Base-by-base conservation (phyloP, 2,888 invertebrate species). In the Calliphora vomitoria region DNA sequence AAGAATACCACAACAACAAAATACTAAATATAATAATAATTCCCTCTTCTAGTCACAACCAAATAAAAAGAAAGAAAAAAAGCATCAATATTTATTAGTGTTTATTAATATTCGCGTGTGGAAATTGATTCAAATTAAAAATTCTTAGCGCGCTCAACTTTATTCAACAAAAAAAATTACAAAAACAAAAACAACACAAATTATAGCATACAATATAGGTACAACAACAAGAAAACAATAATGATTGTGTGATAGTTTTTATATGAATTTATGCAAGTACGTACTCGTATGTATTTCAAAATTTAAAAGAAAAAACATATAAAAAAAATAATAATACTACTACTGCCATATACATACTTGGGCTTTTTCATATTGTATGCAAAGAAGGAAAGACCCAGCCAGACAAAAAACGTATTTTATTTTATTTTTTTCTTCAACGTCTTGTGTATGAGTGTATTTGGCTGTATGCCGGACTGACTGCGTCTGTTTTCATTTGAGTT, bases 61-160 rank as follows among this genome's bases (percentile, higher is more conserved):
- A 81, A 80, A 81, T 68, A 55, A 55, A 1, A 75, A 78, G 13
- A 11, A 69, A 41, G 18, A 71, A 55, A 53, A 78, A 69, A 78
- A 82, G 75, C 82, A 79, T 87, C 87, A 87, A 87, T 87, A 87
- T 84, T 85, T 87, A 85, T 85, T 82, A 85, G 85, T 79, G 79
- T 87, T 87, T 85, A 79, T 82, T 87, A 85, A 85, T 85, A 87
- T 80, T 85, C 82, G 85, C 64, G 87, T 84, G 83, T 83, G 83
- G 87, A 87, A 87, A 87, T 87, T 87, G 74, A 87, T 82, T 82
- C 31, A 69, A 87, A 87, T 87, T 87, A 85, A 85, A 85, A 58
- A 87, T 87, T 87, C 87, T 85, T 79, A 79, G 82, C 82, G 85
- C 85, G 87, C 74, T 82, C 79, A 55, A 58, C 38, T 74, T 69